Evolutionary conservation across 2,113 vertebrate genomes (phyloP).

Genomic region (Leiothrix lutea): DNA sequence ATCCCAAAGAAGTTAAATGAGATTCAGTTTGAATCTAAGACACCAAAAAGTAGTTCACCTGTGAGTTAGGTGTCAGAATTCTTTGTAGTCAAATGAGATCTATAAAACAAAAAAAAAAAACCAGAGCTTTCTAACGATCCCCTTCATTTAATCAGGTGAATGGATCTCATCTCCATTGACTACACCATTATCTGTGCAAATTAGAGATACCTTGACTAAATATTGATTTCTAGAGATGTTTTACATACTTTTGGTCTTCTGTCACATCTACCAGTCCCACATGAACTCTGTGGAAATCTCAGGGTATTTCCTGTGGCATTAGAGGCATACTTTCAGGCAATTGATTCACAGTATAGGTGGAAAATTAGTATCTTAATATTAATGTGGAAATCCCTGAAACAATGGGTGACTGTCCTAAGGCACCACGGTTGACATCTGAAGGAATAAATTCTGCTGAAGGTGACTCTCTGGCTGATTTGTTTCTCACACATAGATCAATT

Average conservation of each 20-base stretch:
- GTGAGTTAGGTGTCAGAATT: background rate
- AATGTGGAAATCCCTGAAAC: background rate
- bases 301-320: background rate
- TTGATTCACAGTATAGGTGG: background rate
- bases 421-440: background rate
- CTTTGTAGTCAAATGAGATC: background rate
- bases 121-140: background rate
- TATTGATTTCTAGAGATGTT: background rate
- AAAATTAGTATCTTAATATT: background rate
- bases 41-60: background rate
- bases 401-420: background rate
- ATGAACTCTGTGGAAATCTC: accelerated
- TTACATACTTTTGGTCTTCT: background rate
- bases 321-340: background rate
- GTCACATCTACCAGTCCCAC: background rate
- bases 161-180: background rate
- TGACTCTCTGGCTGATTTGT: background rate
- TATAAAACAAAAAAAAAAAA: no score
- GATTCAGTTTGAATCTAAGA: background rate
- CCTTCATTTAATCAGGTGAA: background rate
- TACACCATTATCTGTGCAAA: background rate
- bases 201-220: background rate
- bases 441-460: background rate
- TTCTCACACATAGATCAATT: accelerated
- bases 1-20: background rate